Percentiles rank a stretch among this genome's conserved stretches.
Conservation (phyloP, 2,113 vertebrate genomes). For the Abramis brama region DNA sequence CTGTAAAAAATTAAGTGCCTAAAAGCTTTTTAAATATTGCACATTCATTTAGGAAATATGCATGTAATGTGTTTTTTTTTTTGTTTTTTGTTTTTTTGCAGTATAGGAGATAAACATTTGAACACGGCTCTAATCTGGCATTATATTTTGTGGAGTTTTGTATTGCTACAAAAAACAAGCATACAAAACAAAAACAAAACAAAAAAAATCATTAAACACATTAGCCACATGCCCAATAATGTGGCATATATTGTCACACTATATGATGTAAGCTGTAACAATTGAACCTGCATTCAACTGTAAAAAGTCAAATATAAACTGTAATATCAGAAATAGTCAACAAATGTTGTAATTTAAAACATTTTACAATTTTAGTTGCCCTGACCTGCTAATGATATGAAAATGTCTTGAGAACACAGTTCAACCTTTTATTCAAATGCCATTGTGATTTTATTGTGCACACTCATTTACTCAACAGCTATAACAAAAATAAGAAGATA, state of each 20-base stretch:
- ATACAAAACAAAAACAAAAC: not conserved
- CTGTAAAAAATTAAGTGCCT: not conserved
- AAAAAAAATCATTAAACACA: not conserved
- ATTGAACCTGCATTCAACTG: no score
- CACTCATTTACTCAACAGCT: not conserved
- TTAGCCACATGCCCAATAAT: not conserved
- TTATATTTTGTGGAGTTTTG: no score
- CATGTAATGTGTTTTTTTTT: not conserved
- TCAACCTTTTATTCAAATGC: no score
- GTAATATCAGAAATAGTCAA: no score
- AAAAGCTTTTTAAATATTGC: conserved; percentile 7
- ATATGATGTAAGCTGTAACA: no score
- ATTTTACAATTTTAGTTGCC: not conserved
- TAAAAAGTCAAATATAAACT: no score
- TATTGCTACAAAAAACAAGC: not conserved
- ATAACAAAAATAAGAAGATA: not conserved
- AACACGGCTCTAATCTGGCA: not conserved
- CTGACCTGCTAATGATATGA: not conserved
- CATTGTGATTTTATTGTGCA: not conserved
- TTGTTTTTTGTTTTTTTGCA: no score
- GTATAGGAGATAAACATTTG: not conserved
- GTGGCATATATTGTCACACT: no score
- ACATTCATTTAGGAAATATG: not conserved
- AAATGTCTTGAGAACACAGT: not conserved
- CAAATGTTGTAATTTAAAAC: not conserved